Evolutionary conservation across 2,113 vertebrate genomes (phyloP), one percentile per base, ranked within the genome.

Genomic region (Eira barbara): DNA sequence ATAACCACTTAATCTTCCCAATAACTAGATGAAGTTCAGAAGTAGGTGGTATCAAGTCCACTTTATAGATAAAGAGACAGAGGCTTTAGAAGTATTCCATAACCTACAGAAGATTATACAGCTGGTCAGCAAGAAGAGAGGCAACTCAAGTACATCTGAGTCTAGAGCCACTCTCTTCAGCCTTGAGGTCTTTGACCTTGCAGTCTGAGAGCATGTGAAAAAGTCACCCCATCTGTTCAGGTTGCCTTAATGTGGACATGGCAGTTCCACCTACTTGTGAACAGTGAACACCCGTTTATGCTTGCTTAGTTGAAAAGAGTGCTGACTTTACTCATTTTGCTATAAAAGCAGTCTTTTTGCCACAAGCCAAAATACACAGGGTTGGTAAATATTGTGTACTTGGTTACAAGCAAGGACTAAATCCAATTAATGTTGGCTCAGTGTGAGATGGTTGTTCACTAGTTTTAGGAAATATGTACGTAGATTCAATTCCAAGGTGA

Each of bases 351-450:
- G 84, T 78, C 84, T 96, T 84, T 92, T 3, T 97, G 84, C 91
- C 88, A 95, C 84, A 65, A 94, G 95, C 96, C 98, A 97, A 96
- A 97, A 95, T 82, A 96, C 94, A 97, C 91, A 76, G 63, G 85
- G 36, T 47, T 79, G 93, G 93, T 97, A 97, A 98, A 96, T 97
- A 97, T 98, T 97, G 97, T 98, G 92, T 81, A 59, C 97, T 96
- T 89, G 85, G 88, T 97, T 96, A 95, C 49, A 94, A 97, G 90
- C 90, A 96, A 88, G 81, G 78, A 91, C 91, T 88, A 63, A 97
- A 92, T 93, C 92, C 69, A 96, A 20, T 96, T 92, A 90, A 84
- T 82, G 49, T 95, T 91, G 89, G 90, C 94, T 94, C 49, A 12
- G 42, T 39, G 18, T 42, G 69, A 65, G 39, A 88, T 34, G 45